Conservation (phyloP, 2,888 invertebrate species). For the Heliconius sara region DNA sequence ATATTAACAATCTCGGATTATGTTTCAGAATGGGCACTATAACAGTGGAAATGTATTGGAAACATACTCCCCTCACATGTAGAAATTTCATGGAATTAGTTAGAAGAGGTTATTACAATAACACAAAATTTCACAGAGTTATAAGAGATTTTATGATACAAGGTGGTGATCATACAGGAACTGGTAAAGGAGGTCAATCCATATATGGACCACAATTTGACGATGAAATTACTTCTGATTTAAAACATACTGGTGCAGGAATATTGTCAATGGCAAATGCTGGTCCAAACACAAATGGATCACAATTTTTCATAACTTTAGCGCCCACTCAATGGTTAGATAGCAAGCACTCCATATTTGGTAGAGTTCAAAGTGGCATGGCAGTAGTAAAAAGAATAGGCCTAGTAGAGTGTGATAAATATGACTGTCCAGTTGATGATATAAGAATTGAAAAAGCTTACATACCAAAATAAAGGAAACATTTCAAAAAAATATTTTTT, state of each 20-base stretch:
- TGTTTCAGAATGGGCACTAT: constrained; percentile 94
- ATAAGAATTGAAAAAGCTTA: constrained; percentile 87
- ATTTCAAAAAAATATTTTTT: neutral
- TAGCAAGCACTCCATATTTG: constrained; percentile 98
- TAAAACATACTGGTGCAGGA: constrained; percentile 97
- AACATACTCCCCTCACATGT: constrained; percentile 98
- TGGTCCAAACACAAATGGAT: constrained; percentile 98
- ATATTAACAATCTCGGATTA: neutral
- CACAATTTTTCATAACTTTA: constrained; percentile 98
- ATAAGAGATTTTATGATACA: constrained; percentile 97
- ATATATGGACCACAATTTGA: constrained; percentile 98
- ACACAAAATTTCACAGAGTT: constrained; percentile 97
- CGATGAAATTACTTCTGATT: constrained; percentile 96
- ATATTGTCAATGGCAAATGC: constrained; percentile 99
- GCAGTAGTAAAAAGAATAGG: constrained; percentile 95
- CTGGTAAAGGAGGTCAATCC: constrained; percentile 97
- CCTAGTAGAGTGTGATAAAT: constrained; percentile 95
- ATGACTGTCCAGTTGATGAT: constrained; percentile 95
- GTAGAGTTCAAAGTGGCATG: constrained; percentile 94
- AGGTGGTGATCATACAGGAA: constrained; percentile 98
- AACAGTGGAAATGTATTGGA: constrained; percentile 98
- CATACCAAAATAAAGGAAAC: constrained; percentile 62
- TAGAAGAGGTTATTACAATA: constrained; percentile 97
- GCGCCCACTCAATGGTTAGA: constrained; percentile 99
- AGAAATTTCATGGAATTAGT: constrained; percentile 98